Evolutionary conservation across 2,888 invertebrate species (phyloP).

Genomic region (Megalurothrips usitatus): DNA sequence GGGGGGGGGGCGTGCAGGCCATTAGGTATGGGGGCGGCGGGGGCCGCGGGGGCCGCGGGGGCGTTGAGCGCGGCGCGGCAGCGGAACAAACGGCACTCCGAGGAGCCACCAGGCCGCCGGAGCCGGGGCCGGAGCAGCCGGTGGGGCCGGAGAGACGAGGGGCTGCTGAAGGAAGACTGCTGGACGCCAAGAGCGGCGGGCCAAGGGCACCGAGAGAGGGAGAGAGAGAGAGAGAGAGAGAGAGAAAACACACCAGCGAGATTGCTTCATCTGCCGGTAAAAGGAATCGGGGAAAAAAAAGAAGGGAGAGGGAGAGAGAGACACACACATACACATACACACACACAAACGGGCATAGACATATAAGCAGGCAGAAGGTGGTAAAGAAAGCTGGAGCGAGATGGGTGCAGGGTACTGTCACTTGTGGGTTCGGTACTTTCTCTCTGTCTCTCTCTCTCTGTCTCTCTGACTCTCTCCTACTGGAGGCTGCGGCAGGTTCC

Average conservation of each 20-base stretch:
- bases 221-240: too few species aligned
- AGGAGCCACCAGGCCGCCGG: neutral
- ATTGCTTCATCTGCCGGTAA: slow-evolving; percentile 12
- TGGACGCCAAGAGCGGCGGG: too few species aligned
- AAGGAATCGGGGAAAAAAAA: too few species aligned
- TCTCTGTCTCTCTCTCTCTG: neutral
- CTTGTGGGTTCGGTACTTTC: too few species aligned
- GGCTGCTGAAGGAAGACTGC: neutral
- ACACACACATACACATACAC: too few species aligned
- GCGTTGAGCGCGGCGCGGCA: neutral
- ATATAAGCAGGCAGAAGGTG: too few species aligned
- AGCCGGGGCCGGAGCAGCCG: neutral
- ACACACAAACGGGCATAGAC: too few species aligned
- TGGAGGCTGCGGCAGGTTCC: too few species aligned
- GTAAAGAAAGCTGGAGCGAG: too few species aligned
- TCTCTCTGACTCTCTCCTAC: neutral
- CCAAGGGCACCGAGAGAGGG: too few species aligned
- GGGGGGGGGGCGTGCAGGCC: neutral
- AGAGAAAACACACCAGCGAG: neutral
- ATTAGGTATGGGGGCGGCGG: neutral
- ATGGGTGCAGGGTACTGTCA: too few species aligned
- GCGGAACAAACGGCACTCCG: slow-evolving; percentile 15
- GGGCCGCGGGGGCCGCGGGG: neutral
- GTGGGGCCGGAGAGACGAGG: neutral
- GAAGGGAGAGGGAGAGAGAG: too few species aligned